phyloP scores from a whole-genome alignment of 2,113 vertebrate species.

The Australoheros scitulus region DNA sequence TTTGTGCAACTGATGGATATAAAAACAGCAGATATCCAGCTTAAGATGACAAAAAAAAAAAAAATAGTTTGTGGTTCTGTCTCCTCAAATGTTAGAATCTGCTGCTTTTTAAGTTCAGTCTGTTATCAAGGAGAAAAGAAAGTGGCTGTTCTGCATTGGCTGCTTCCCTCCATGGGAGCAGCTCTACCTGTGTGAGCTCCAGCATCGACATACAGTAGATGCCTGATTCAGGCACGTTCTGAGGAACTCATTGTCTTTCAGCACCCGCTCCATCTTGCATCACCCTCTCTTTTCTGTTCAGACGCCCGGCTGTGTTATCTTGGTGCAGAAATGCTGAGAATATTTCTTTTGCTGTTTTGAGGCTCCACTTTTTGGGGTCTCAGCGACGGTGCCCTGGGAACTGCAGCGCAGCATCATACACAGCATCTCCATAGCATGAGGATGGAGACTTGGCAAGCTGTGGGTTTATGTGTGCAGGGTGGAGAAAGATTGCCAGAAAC shows the following conservation, averaged over 20 bases:
- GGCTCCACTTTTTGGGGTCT: conserved; percentile 6
- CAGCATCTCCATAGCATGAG: background rate
- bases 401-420: background rate
- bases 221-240: background rate
- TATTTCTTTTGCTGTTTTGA: conserved; percentile 16
- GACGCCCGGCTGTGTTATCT: background rate
- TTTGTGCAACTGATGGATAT: too few species aligned
- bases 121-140: too few species aligned
- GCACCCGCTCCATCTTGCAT: conserved; percentile 14
- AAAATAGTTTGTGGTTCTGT: too few species aligned
- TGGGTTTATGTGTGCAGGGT: background rate
- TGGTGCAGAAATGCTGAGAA: conserved; percentile 15
- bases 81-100: too few species aligned
- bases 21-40: too few species aligned
- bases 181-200: background rate
- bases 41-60: too few species aligned
- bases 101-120: too few species aligned
- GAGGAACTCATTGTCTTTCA: conserved; percentile 46
- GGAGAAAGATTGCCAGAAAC: background rate
- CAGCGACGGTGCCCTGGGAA: background rate
- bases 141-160: too few species aligned
- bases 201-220: background rate
- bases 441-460: conserved; percentile 4
- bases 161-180: background rate
- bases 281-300: background rate